Conservation (phyloP, 1,140 invertebrate species). For the Radopholus similis region DNA sequence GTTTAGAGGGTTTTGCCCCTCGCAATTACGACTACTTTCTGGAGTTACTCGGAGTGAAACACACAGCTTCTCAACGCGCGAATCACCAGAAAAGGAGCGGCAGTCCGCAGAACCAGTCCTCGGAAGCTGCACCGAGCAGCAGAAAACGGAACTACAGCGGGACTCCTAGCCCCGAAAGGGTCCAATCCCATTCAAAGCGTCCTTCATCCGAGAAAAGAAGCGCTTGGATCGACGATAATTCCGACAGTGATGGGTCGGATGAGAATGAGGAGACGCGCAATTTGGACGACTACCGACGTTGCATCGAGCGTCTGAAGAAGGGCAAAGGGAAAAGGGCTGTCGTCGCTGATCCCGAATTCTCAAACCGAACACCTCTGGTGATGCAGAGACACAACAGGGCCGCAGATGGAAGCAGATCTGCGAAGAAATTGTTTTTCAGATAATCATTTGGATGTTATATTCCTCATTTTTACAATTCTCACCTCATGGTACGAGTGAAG, state of each 20-base stretch:
- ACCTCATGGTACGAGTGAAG: not conserved
- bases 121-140: not conserved
- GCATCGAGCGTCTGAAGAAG: conserved; percentile 1
- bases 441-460: not conserved
- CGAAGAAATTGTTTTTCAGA: conserved; percentile 13
- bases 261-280: conserved; percentile 12
- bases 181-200: not conserved
- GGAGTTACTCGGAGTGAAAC: not conserved
- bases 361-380: not conserved
- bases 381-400: not conserved
- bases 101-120: not conserved
- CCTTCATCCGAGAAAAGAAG: not conserved
- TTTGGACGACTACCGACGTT: conserved; percentile 12
- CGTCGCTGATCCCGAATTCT: not conserved
- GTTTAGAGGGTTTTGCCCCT: conserved; percentile 9
- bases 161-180: not conserved
- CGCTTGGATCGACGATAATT: not conserved
- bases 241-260: not conserved
- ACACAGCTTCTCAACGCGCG: not conserved
- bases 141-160: not conserved
- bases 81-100: not conserved
- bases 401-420: not conserved
- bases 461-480: not conserved
- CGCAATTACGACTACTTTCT: not conserved
- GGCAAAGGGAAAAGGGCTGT: not conserved